phyloP scores from a whole-genome alignment of 2,797 vertebrate genomes.

The Trichosurus vulpecula region DNA sequence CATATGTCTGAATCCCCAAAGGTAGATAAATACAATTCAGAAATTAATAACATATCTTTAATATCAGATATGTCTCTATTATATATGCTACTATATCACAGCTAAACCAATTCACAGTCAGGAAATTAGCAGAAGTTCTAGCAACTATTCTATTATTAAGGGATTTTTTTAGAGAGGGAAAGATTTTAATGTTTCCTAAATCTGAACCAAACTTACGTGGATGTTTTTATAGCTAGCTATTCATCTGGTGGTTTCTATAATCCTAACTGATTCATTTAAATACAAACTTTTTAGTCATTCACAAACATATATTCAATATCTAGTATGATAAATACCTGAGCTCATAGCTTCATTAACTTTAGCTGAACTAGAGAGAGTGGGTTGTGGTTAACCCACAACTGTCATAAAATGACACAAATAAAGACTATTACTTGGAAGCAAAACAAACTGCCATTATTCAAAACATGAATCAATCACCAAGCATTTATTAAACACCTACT shows the following conservation, averaged over 20 bases:
- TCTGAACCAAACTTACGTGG: background rate
- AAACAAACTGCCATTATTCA: background rate
- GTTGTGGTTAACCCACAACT: background rate
- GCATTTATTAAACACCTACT: background rate
- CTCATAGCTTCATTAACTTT: background rate
- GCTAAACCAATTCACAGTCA: slow-evolving; percentile 27
- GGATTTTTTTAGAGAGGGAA: background rate
- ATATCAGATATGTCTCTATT: slow-evolving; percentile 21
- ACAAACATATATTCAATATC: background rate
- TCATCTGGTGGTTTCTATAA: background rate
- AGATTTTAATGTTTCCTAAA: background rate
- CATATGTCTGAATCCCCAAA: background rate
- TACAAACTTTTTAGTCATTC: background rate
- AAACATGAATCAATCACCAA: background rate
- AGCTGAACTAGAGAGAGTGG: background rate
- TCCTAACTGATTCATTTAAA: background rate
- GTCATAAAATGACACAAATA: background rate
- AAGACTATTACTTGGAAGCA: background rate
- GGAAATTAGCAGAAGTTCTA: background rate
- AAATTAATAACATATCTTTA: slow-evolving; percentile 32
- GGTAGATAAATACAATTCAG: background rate
- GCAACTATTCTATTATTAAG: background rate
- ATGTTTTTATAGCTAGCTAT: background rate
- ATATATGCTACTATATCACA: slow-evolving; percentile 34
- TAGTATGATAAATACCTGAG: background rate